Percentiles rank a stretch among this genome's conserved stretches.
Evolutionary conservation across 2,888 invertebrate species (phyloP).

Genomic region (Celastrina argiolus): DNA sequence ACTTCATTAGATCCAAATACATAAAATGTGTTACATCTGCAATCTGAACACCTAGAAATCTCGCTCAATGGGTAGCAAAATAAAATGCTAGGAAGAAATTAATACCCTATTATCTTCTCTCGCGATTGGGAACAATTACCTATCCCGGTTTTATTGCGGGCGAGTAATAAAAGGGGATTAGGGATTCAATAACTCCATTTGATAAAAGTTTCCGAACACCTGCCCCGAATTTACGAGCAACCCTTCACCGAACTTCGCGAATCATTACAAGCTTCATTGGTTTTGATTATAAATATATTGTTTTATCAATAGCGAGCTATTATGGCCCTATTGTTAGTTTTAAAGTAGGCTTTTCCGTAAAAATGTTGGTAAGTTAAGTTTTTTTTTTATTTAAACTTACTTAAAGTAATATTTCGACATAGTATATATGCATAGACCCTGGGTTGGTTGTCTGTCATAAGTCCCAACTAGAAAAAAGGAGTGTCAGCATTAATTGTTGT

Average conservation of each 20-base stretch:
- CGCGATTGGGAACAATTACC: constrained; percentile 46
- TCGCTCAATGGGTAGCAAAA: constrained; percentile 22
- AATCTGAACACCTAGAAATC: not conserved
- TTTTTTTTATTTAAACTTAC: no score
- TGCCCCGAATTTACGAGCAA: constrained; percentile 53
- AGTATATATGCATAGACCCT: no score
- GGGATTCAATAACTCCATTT: constrained; percentile 60
- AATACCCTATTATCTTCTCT: constrained; percentile 40
- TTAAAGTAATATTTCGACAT: no score
- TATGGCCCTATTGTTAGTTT: not conserved
- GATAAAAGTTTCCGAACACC: constrained; percentile 52
- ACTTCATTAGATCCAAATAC: not conserved
- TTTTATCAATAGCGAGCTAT: not conserved
- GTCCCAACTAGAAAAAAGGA: no score
- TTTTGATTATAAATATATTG: constrained; percentile 28
- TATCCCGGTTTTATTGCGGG: constrained; percentile 46
- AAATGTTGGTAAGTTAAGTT: no score
- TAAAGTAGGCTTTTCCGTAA: no score
- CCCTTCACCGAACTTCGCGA: constrained; percentile 43
- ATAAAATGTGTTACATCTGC: not conserved
- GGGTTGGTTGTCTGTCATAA: no score
- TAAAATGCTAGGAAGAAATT: constrained; percentile 36
- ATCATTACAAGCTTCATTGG: constrained; percentile 35
- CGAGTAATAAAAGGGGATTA: constrained; percentile 63
- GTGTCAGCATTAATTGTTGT: no score